Percentiles rank a stretch among this genome's conserved stretches.
phyloP scores from a whole-genome alignment of 2,113 vertebrate species.

The Nesogale talazaci region DNA sequence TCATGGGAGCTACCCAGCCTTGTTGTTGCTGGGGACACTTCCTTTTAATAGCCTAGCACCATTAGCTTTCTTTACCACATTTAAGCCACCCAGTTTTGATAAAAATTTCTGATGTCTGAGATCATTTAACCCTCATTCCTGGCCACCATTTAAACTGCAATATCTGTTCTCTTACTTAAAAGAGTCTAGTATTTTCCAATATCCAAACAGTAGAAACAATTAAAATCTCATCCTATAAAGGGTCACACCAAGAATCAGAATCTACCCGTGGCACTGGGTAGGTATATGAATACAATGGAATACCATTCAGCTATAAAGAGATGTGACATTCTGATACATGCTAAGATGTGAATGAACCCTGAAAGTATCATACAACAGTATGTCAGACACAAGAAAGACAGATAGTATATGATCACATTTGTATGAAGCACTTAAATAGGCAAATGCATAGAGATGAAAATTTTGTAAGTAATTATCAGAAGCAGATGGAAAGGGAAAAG shows the following conservation, averaged over 20 bases:
- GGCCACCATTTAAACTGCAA: constrained; percentile 18
- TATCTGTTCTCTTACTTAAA: constrained; percentile 18
- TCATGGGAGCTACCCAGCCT: no score
- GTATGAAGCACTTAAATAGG: background rate
- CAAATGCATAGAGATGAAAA: background rate
- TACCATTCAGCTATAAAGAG: background rate
- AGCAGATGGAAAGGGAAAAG: background rate
- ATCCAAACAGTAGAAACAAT: background rate
- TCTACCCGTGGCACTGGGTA: background rate
- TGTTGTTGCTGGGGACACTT: no score
- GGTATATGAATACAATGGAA: background rate
- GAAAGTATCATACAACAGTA: background rate
- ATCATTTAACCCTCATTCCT: constrained; percentile 34
- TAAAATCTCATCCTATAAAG: no score
- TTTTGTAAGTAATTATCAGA: background rate
- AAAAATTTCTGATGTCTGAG: constrained; percentile 31
- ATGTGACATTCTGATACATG: background rate
- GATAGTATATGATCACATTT: background rate
- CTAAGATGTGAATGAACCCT: background rate
- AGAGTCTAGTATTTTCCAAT: background rate
- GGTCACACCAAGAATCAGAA: no score
- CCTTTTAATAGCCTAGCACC: no score
- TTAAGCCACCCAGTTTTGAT: background rate
- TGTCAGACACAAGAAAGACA: background rate
- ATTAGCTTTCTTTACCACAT: no score